Percentiles rank a stretch among this genome's conserved stretches.
Conservation (phyloP, 2,797 vertebrate genomes). For the Eulemur coronatus region DNA sequence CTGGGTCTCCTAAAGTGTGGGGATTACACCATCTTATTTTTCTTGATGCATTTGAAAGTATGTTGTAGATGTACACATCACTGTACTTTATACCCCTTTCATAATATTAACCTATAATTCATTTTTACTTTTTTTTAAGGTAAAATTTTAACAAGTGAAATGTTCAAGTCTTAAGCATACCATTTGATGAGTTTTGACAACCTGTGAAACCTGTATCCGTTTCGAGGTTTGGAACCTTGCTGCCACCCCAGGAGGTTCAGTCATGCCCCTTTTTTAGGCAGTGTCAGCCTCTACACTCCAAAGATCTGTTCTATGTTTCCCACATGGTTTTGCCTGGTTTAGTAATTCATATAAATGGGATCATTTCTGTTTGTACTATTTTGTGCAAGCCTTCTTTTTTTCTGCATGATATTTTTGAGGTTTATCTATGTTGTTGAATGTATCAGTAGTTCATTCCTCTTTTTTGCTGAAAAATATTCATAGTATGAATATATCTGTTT, state of each 20-base stretch:
- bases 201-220: neutral
- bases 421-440: neutral
- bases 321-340: neutral
- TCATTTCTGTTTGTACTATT: neutral
- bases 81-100: neutral
- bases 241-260: neutral
- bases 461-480: neutral
- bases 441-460: neutral
- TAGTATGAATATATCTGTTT: neutral
- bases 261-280: neutral
- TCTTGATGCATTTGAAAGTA: neutral
- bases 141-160: neutral
- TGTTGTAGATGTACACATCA: neutral
- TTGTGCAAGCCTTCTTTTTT: neutral
- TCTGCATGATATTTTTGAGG: neutral
- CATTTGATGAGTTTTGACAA: neutral
- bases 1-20: too few species aligned
- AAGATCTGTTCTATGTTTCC: neutral
- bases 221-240: neutral
- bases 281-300: neutral
- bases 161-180: neutral
- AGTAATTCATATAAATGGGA: neutral
- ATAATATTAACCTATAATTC: neutral
- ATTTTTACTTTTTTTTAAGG: neutral
- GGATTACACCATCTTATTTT: neutral